Percentiles rank a stretch among this genome's conserved stretches.
phyloP scores from a whole-genome alignment of 2,888 invertebrate species.

The Orthosia cruda region DNA sequence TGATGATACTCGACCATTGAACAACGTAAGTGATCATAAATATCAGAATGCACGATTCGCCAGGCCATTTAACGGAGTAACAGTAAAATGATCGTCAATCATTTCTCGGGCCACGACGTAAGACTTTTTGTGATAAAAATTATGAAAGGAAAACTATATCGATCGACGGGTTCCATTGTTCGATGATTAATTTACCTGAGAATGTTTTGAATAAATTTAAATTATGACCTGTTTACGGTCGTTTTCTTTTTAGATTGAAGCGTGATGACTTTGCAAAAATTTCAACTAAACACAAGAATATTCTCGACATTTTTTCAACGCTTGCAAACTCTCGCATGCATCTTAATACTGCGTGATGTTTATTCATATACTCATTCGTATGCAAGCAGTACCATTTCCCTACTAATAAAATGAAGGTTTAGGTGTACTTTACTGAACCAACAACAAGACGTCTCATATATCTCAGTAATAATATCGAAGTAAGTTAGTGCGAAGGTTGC shows the following conservation, averaged over 20 bases:
- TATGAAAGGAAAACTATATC: slow-evolving; percentile 35
- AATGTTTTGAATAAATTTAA: slow-evolving; percentile 40
- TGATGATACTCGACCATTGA: slow-evolving; percentile 48
- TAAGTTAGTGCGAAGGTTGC: slow-evolving; percentile 14
- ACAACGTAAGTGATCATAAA: slow-evolving; percentile 24
- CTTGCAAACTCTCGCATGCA: slow-evolving; percentile 6
- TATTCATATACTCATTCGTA: slow-evolving; percentile 38
- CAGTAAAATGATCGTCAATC: slow-evolving; percentile 49
- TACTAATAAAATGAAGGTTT: slow-evolving; percentile 37
- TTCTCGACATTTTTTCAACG: slow-evolving; percentile 23
- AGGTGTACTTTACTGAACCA: slow-evolving; percentile 19
- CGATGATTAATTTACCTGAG: slow-evolving; percentile 37
- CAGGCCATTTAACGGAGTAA: slow-evolving; percentile 39
- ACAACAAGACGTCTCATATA: slow-evolving; percentile 23
- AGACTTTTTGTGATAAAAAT: slow-evolving; percentile 20
- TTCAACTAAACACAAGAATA: background rate
- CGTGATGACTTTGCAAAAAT: slow-evolving; percentile 23
- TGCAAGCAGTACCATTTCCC: slow-evolving; percentile 26
- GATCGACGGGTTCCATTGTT: slow-evolving; percentile 16
- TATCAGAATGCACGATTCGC: slow-evolving; percentile 47
- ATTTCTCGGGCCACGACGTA: slow-evolving; percentile 25
- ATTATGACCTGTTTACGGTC: slow-evolving; percentile 7
- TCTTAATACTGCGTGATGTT: slow-evolving; percentile 22
- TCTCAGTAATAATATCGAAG: slow-evolving; percentile 44
- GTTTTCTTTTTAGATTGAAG: slow-evolving; percentile 19